Evolutionary conservation across 2,797 vertebrate genomes (phyloP), one percentile per base, ranked within the genome.

Genomic region (Scolopax rusticola): DNA sequence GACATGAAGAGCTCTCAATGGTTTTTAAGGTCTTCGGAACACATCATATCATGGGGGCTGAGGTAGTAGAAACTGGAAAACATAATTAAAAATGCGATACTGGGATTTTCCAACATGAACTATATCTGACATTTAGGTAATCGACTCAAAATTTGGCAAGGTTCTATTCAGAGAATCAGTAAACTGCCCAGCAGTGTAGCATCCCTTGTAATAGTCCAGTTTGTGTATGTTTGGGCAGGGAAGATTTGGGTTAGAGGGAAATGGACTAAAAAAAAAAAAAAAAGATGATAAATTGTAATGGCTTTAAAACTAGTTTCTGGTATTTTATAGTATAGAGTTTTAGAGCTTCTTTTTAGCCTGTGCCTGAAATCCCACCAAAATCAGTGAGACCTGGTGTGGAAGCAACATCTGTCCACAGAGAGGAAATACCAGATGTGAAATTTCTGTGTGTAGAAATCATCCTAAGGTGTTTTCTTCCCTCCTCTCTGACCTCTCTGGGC

Each of bases 51-150:
- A 0, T 0, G 2, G 17, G 45, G 41, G 41, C 19, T 19, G 68
- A 51, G 30, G 14, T 74, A 56, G 75, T 43, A n/a, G n/a, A 67
- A 67, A 27, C 7, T 15, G 51, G 45, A 36, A 68, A 92, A 60
- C 40, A 25, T 2, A 0, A 20, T 50, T 85, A 59, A 7, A 9
- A 14, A 25, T 2, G 28, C 0, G 17, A 7, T 21, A 15, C 3
- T 12, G 53, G 40, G 40, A 5, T 61, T 92, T 87, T 41, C 70
- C 4, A 8, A 2, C n/a, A 1, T 2, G 10, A 43, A 3, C n/a
- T 32, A 0, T 1, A 15, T 8, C 67, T 1, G 10, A 13, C 3
- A 1, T 30, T 59, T 4, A 53, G 41, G 15, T 41, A 65, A 45
- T 19, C 27, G 20, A 13, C 59, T 36, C 33, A 2, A 24, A 41